phyloP scores from a whole-genome alignment of 2,113 vertebrate genomes.

The Oryzias javanicus region DNA sequence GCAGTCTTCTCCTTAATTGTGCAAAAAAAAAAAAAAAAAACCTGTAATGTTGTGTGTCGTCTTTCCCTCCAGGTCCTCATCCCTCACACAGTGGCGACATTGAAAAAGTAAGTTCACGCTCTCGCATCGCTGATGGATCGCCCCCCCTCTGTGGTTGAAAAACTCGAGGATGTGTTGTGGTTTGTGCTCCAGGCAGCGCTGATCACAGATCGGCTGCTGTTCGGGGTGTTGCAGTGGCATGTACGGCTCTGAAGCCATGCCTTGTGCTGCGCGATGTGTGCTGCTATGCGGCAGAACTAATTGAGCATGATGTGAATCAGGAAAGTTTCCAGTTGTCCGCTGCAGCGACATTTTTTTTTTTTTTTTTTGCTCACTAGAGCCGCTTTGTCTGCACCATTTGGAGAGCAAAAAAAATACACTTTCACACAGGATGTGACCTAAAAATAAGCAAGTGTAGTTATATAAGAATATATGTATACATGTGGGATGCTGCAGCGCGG shows the following conservation, averaged over 20 bases:
- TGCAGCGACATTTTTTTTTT: constrained; percentile 30
- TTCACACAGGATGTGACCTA: constrained; percentile 53
- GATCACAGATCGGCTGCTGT: constrained; percentile 31
- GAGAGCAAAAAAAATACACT: constrained; percentile 40
- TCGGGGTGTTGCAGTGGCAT: constrained; percentile 57
- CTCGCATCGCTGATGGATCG: constrained; percentile 21
- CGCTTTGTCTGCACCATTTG: constrained; percentile 10
- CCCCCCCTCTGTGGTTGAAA: neutral
- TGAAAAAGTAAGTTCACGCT: constrained; percentile 75
- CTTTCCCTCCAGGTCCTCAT: constrained; percentile 71
- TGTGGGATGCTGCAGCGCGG: constrained; percentile 38
- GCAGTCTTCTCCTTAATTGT: neutral
- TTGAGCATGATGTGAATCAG: constrained; percentile 69
- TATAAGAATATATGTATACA: constrained; percentile 48
- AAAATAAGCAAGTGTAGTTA: constrained; percentile 63
- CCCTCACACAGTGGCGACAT: constrained; percentile 74
- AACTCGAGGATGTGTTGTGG: constrained; percentile 1
- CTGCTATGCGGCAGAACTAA: constrained; percentile 78
- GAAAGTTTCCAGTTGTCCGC: constrained; percentile 62
- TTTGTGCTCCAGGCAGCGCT: constrained; percentile 10
- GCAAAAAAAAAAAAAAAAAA: constrained; percentile 3
- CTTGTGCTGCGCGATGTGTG: constrained; percentile 69
- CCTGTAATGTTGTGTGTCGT: no score
- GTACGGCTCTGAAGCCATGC: constrained; percentile 55
- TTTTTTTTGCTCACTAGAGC: constrained; percentile 12